phyloP scores from a whole-genome alignment of 2,797 vertebrate genomes.

The Hydrophis major region DNA sequence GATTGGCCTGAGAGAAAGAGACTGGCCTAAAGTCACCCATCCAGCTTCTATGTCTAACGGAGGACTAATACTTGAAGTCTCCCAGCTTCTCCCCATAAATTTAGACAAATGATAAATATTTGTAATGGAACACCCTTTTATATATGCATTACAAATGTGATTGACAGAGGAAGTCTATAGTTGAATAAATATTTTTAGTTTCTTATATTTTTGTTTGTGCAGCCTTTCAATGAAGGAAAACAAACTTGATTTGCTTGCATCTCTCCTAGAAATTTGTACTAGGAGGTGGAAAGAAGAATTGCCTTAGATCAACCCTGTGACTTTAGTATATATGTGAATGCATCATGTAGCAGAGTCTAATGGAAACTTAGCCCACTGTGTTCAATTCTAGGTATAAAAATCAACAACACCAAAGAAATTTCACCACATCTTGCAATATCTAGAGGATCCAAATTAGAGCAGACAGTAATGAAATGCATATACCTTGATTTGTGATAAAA shows the following conservation, averaged over 20 bases:
- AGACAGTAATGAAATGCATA: conserved; percentile 66
- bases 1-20: neutral
- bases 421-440: neutral
- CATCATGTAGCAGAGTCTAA: conserved; percentile 15
- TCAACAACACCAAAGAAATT: neutral
- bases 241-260: accelerated
- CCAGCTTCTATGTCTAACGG: neutral
- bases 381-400: conserved; percentile 15
- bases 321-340: conserved; percentile 14
- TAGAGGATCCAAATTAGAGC: conserved; percentile 75
- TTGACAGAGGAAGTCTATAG: neutral
- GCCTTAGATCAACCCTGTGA: conserved; percentile 43
- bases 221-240: conserved; percentile 4
- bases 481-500: conserved; percentile 50
- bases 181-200: neutral
- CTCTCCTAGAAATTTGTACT: conserved; percentile 11
- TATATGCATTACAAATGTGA: neutral
- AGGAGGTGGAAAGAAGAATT: neutral
- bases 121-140: neutral
- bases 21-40: neutral
- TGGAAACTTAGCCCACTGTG: conserved; percentile 15
- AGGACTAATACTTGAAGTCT: neutral
- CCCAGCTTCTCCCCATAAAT: neutral
- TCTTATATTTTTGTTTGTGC: conserved; percentile 11
- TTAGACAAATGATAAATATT: neutral